Conservation (phyloP, 2,888 invertebrate species). For the Apodemia mormo region DNA sequence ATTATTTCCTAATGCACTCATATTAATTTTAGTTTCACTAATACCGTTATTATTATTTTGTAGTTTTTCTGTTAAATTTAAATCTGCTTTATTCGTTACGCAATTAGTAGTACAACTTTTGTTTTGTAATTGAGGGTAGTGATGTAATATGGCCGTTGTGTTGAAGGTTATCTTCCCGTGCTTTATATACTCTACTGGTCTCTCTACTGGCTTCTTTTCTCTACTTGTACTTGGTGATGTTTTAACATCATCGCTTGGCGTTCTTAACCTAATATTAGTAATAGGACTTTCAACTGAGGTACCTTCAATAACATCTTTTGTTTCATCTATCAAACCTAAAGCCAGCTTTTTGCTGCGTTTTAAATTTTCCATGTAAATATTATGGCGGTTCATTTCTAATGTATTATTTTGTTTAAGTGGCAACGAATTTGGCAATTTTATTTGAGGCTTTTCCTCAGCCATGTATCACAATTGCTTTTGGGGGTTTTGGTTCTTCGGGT, state of each 20-base stretch:
- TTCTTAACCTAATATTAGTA: constrained; percentile 46
- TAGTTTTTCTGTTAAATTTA: constrained; percentile 49
- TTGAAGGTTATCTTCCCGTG: constrained; percentile 74
- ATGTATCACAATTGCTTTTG: constrained; percentile 78
- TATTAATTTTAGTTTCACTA: constrained; percentile 42
- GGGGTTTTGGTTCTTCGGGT: constrained; percentile 49
- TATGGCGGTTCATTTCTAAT: constrained; percentile 72
- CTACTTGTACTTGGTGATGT: constrained; percentile 62
- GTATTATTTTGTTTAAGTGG: constrained; percentile 72
- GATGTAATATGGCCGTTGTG: constrained; percentile 73
- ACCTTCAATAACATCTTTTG: constrained; percentile 60
- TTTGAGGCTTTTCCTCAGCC: constrained; percentile 64
- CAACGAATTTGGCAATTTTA: constrained; percentile 71
- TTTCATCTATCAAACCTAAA: constrained; percentile 66
- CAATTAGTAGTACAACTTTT: constrained; percentile 46
- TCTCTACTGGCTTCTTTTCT: constrained; percentile 58
- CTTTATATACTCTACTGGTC: constrained; percentile 65
- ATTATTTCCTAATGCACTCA: constrained; percentile 50
- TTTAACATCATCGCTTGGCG: constrained; percentile 48
- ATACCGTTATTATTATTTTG: constrained; percentile 63
- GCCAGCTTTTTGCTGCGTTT: constrained; percentile 66
- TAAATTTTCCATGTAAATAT: constrained; percentile 70
- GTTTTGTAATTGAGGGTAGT: constrained; percentile 66
- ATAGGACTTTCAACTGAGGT: constrained; percentile 45
- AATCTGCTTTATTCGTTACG: constrained; percentile 56